Evolutionary conservation across 2,888 invertebrate species (phyloP).

Genomic region (Morpho deidamia): DNA sequence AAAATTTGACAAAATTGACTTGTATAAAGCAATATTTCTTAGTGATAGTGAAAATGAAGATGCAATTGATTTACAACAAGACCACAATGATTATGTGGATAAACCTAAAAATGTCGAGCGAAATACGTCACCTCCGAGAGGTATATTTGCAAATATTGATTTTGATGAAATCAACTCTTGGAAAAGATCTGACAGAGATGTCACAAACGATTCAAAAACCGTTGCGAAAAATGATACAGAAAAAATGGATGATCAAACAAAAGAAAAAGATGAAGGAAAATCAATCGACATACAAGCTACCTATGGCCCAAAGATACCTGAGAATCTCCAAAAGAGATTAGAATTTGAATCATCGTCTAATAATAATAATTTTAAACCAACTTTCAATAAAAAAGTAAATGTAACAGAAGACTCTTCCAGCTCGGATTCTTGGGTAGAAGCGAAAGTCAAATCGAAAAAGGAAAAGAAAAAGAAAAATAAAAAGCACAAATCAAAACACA

Average conservation of each 20-base stretch:
- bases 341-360: constrained; percentile 23
- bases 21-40: constrained; percentile 94
- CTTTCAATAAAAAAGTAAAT: constrained; percentile 33
- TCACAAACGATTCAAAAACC: constrained; percentile 24
- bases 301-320: constrained; percentile 80
- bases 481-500: constrained; percentile 62
- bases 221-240: constrained; percentile 10
- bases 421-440: constrained; percentile 75
- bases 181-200: constrained; percentile 41
- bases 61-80: constrained; percentile 30
- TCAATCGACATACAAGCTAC: constrained; percentile 31
- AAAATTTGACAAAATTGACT: constrained; percentile 80
- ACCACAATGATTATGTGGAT: constrained; percentile 39
- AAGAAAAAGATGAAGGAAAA: neutral
- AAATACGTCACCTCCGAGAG: constrained; percentile 84
- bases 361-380: constrained; percentile 33
- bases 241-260: constrained; percentile 1
- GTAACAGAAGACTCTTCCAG: constrained; percentile 46
- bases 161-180: constrained; percentile 77
- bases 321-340: constrained; percentile 50
- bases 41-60: constrained; percentile 86
- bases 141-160: constrained; percentile 83
- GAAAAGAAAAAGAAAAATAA: constrained; percentile 67
- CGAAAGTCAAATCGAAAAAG: constrained; percentile 52
- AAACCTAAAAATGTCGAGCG: constrained; percentile 77